phyloP scores from a whole-genome alignment of 1,140 invertebrate species.

The Zaprionus capensis region DNA sequence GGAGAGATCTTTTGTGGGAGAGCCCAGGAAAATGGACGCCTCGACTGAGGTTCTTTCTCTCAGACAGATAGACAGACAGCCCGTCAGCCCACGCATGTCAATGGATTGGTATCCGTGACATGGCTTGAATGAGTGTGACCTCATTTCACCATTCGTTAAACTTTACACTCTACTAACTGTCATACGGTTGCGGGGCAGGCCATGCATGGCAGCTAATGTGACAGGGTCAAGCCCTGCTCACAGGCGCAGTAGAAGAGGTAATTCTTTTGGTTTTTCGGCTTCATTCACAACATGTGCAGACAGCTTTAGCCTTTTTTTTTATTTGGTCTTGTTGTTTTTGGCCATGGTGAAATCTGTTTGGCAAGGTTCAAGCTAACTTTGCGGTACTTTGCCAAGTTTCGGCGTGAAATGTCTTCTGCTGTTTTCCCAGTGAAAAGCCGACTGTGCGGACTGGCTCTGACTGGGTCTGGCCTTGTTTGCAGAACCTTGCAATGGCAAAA shows the following conservation, averaged over 20 bases:
- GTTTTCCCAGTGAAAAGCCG: constrained; percentile 26
- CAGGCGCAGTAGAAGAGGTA: constrained; percentile 10
- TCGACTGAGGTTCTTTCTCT: neutral
- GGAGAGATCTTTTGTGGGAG: neutral
- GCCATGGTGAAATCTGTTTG: constrained; percentile 45
- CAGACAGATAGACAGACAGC: neutral
- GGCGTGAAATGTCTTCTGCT: constrained; percentile 31
- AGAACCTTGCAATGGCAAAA: constrained; percentile 18
- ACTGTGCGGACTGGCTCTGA: constrained; percentile 14
- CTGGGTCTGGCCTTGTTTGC: constrained; percentile 19
- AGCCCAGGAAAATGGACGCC: constrained; percentile 10
- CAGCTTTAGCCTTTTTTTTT: constrained; percentile 5
- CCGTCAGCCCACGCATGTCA: constrained; percentile 18
- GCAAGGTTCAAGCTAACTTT: constrained; percentile 40
- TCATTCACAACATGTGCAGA: constrained; percentile 15
- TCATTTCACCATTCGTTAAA: constrained; percentile 79
- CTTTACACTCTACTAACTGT: constrained; percentile 79
- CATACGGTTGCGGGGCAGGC: constrained; percentile 39
- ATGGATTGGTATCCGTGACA: constrained; percentile 16
- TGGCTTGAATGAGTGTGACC: constrained; percentile 55
- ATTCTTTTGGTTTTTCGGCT: neutral
- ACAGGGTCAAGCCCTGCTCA: constrained; percentile 66
- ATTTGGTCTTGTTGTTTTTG: constrained; percentile 5
- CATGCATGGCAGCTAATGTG: constrained; percentile 67
- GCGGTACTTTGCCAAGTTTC: constrained; percentile 10